Conservation (phyloP, 2,888 invertebrate species). For the Gerosis bhagava region DNA sequence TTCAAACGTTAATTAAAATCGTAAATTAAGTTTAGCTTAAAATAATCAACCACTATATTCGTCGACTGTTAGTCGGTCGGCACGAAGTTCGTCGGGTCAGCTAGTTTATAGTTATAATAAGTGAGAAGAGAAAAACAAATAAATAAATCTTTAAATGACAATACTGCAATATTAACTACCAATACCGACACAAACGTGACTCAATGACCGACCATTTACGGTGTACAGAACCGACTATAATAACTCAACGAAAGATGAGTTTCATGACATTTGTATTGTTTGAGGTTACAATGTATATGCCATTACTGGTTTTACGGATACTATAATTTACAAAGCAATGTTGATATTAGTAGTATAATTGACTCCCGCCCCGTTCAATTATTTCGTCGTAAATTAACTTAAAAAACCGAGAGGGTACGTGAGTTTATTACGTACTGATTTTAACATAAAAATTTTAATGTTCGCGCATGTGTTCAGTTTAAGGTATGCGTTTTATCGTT, state of each 20-base stretch:
- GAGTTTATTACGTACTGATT: constrained; percentile 45
- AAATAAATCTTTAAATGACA: no score
- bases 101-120: no score
- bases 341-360: constrained; percentile 41
- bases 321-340: constrained; percentile 36
- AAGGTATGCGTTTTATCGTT: constrained; percentile 1
- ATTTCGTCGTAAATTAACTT: constrained; percentile 49
- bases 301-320: constrained; percentile 6
- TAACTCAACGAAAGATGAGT: constrained; percentile 25
- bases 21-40: no score
- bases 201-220: no score
- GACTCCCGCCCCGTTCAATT: constrained; percentile 44
- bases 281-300: constrained; percentile 12
- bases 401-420: constrained; percentile 50
- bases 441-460: constrained; percentile 42
- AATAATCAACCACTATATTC: no score
- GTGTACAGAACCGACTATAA: constrained; percentile 20
- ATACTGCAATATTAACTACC: no score
- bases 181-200: no score
- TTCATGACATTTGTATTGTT: constrained; percentile 14
- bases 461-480: constrained; percentile 24
- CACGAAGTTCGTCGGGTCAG: no score
- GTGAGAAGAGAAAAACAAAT: no score
- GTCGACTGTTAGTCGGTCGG: no score
- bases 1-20: no score